Conservation (phyloP, 2,888 invertebrate species). For the Minunthozetes semirufus region DNA sequence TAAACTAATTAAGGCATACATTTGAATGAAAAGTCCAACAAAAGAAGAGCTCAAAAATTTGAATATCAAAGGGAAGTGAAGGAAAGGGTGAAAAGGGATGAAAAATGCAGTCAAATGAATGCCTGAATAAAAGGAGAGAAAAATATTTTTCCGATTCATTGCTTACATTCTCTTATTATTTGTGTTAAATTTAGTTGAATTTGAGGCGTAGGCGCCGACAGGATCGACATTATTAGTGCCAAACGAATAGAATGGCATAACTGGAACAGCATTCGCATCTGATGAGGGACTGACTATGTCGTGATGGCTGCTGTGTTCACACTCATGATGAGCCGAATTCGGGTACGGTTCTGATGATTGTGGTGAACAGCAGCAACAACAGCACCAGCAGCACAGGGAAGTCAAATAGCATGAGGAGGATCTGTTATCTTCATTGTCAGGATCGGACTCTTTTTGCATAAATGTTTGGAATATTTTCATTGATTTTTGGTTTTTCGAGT, state of each 20-base stretch:
- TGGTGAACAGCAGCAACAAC: neutral
- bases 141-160: neutral
- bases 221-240: neutral
- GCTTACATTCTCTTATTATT: constrained; percentile 12
- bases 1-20: too few relatives aligned
- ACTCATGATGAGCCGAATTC: neutral
- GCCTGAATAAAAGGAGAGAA: neutral
- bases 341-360: too few relatives aligned
- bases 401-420: too few relatives aligned
- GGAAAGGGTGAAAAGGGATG: too few relatives aligned
- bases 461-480: neutral
- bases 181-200: neutral
- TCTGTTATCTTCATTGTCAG: neutral
- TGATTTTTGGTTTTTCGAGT: neutral
- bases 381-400: neutral
- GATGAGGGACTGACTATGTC: neutral
- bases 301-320: neutral
- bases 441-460: neutral
- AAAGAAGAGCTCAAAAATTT: too few relatives aligned
- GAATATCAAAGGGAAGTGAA: too few relatives aligned
- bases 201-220: neutral
- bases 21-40: too few relatives aligned
- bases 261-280: neutral
- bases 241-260: neutral
- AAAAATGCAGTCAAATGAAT: too few relatives aligned